Conservation (phyloP, 2,113 vertebrate genomes). For the chimpanzee (Pan troglodytes) region NHGRI_mPanTro3-v2.1_pri NC_072404.2:92592501-92593000, state of each 20-base stretch:
- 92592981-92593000: background rate
- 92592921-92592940: background rate
- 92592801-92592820: background rate
- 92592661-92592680: background rate
- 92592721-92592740: background rate
- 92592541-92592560: background rate
- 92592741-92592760: background rate
- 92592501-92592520: background rate
- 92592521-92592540: background rate
- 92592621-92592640: background rate
- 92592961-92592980: background rate
- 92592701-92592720: background rate
- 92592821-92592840: background rate
- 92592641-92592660: background rate
- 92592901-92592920: background rate
- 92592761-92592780: background rate
- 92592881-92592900: background rate
- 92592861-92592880: background rate
- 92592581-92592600: background rate
- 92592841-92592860: background rate
- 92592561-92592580: background rate
- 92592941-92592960: background rate
- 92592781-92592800: background rate
- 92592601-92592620: background rate
- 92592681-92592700: background rate